Base-by-base conservation (phyloP, 2,113 vertebrate species). In the Uria lomvia region DNA sequence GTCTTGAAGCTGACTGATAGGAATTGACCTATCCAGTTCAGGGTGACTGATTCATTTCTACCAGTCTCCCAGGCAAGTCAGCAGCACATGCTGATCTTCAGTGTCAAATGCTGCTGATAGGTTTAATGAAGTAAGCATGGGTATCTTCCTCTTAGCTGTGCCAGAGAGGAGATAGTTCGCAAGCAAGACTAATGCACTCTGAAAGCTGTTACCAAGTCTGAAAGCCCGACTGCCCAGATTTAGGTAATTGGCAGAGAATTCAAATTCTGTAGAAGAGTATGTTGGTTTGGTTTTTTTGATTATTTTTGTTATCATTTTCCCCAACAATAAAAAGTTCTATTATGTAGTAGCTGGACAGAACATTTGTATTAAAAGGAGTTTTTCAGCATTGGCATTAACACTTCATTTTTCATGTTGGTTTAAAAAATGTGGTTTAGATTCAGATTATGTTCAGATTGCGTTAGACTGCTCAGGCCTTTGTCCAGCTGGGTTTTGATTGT, bases 61-160 rank as follows among this genome's bases (percentile, higher is more conserved):
- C 65, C 20, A 91, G 63, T 88, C 85, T 93, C 36, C 45, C 70
- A 93, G 88, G 80, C 86, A 90, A 96, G 86, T 96, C 92, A 75
- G 55, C 29, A 87, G 79, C 87, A 87, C 80, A 73, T 90, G 91
- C 71, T 94, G 71, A 77, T 91, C 72, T 94, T 93, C 91, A 75
- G 75, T 88, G 92, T 96, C 94, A 96, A 96, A 84, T 38, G 45
- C 38, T 94, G 86, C 65, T 96, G 81, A 94, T 85, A 52, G 79
- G 45, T 94, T 90, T 96, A 96, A 89, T 95, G 92, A 92, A 96
- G 94, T 90, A 97, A 88, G 93, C 90, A 86, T 53, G 83, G 70
- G 70, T 95, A 90, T 91, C 87, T 96, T 92, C 88, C 94, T 95
- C 49, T 84, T 83, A 86, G 90, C 88, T 75, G 26, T 81, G 79